Evolutionary conservation across 2,797 vertebrate genomes (phyloP), one percentile per base, ranked within the genome.

Genomic region (Taenioides sp.): DNA sequence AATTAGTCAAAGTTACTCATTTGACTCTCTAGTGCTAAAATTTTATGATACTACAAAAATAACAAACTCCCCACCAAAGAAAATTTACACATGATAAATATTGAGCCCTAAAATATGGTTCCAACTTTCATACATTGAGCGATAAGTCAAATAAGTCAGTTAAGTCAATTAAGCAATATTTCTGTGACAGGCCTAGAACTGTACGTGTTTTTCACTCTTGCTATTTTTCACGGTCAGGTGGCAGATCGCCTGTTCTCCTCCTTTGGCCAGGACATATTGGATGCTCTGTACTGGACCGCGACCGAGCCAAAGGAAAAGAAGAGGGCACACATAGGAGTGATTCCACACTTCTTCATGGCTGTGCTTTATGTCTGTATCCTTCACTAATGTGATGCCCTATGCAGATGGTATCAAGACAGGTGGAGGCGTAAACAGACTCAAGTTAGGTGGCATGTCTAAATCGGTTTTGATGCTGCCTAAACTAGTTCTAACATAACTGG

Each of bases 321-420:
- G 86, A 90, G 96, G 85, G 97, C 96, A 4, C 97, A 98, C 85
- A 97, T 98, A 40, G 97, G 96, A 20, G 96, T 98, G 77, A 96
- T 98, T 70, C 96, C 97, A 73, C 97, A 98, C 88, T 98, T 98
- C 80, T 89, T 98, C 78, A 98, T 98, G 97, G 97, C 96, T 2
- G 97, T 98, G 73, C 92, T 98, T n/a, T 98, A 98, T 73, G 97
- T 98, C 90, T 98, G 97, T 98, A 98, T 98, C 97, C 96, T 97
- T 23, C 65, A 70, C 28, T 28, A 60, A 14, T 10, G 6, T 5
- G 1, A 9, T 1, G 7, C 3, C 49, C 18, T 31, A 3, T 20
- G 28, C 9, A 28, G 22, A 47, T 47, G 9, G 40, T 10, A 37
- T 40, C 10, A 22, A 2, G 5, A n/a, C 20, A n/a, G 27, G 16